Conservation (phyloP, 1,140 invertebrate genomes). For the Ips typographus region DNA sequence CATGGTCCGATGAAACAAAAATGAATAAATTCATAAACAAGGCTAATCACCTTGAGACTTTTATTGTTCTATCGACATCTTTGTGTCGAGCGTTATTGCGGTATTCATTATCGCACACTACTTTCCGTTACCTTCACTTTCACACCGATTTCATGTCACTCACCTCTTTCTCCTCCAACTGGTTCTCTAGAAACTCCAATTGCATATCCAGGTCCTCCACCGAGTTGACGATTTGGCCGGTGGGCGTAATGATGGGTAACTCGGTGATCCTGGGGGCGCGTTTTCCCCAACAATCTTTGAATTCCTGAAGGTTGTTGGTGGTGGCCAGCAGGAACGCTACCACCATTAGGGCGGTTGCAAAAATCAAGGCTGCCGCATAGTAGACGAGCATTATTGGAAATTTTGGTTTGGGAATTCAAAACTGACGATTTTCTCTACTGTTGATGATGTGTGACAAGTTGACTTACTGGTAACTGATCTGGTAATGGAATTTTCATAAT, state of each 20-base stretch:
- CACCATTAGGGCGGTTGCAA: slow-evolving; percentile 32
- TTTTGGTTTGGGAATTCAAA: neutral
- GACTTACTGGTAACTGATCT: no score
- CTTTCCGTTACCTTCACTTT: neutral
- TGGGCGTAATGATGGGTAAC: slow-evolving; percentile 39
- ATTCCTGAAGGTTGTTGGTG: slow-evolving; percentile 37
- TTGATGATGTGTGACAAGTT: no score
- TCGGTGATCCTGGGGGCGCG: slow-evolving; percentile 29
- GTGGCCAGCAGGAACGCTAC: slow-evolving; percentile 38
- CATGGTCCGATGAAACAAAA: no score
- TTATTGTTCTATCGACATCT: no score
- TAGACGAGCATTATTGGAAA: slow-evolving; percentile 10
- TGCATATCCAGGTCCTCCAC: slow-evolving; percentile 43
- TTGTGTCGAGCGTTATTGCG: no score
- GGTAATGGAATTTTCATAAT: no score
- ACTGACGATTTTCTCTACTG: neutral
- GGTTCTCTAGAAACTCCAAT: slow-evolving; percentile 40
- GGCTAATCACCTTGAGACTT: no score
- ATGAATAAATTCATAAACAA: no score
- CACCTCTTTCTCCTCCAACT: slow-evolving; percentile 43
- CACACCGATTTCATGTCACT: neutral
- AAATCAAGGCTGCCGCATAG: slow-evolving; percentile 13
- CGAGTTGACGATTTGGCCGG: slow-evolving; percentile 41
- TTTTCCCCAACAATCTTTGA: slow-evolving; percentile 31
- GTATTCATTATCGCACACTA: neutral